Base-by-base conservation (phyloP, 2,113 vertebrate genomes). In the Guaruba guarouba region DNA sequence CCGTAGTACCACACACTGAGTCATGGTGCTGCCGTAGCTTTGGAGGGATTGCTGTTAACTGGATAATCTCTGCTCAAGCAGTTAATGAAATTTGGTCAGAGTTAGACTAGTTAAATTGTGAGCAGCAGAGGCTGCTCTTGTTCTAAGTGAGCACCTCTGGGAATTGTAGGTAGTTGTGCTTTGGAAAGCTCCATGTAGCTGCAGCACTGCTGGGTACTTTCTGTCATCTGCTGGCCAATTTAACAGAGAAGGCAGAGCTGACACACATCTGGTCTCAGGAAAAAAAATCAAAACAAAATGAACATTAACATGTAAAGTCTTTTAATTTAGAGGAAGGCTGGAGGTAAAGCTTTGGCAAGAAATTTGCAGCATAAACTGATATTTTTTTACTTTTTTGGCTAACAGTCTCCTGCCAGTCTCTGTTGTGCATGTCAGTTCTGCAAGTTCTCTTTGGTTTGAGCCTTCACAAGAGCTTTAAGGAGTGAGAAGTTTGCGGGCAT, bases 401-500 rank as follows among this genome's bases (percentile, higher is more conserved):
- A 5, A 33, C 64, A 54, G 63, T 81, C 55, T 80, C 37, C 57
- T 74, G 0, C 49, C n/a, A 52, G 0, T 52, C 52, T 76, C 29
- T 48, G 0, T 67, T 37, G 6, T 54, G 4, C 39, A 20, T 64
- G 33, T 77, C 28, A 11, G 17, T 62, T 66, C 35, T 80, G 48
- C 39, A 57, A 24, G 43, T 41, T 46, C 31, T 46, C 6, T 85
- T 78, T 74, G 41, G 6, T 63, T 75, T 73, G 43, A 28, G 29
- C 33, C 63, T 59, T 70, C 75, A 15, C 24, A 44, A 52, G 31
- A 37, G n/a, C 64, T 92, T 83, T 17, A 57, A 67, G 31, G 14
- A 84, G 18, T 0, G 0, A 41, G 33, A 68, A 35, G 13, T 44
- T 57, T 31, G 64, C 17, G 35, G n/a, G 19, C 11, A 1, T 11